A percentile compares a stretch with the other conserved stretches of the same genome.
Conservation (phyloP, 1,140 invertebrate genomes). For the Neodiprion pinetum region DNA sequence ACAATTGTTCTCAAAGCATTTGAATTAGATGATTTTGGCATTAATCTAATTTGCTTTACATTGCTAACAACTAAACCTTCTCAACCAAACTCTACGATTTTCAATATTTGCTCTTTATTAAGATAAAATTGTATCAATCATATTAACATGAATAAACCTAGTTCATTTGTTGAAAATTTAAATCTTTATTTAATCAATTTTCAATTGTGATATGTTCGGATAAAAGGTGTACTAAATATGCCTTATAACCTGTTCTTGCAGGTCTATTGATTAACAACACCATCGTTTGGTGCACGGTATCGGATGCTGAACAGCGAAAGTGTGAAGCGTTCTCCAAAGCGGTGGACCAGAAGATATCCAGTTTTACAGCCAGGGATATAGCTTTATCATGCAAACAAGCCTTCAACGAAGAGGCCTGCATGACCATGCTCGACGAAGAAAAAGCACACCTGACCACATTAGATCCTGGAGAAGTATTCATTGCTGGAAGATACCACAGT, state of each 20-base stretch:
- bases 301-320: constrained; percentile 75
- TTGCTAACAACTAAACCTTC: no score
- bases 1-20: no score
- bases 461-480: constrained; percentile 93
- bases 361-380: constrained; percentile 70
- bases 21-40: no score
- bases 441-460: constrained; percentile 85
- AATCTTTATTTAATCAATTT: background rate
- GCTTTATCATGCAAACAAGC: constrained; percentile 72
- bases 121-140: no score
- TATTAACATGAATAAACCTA: no score
- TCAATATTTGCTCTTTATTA: background rate
- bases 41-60: no score
- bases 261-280: constrained; percentile 48
- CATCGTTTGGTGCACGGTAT: constrained; percentile 79
- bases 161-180: background rate
- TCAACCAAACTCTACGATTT: background rate
- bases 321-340: constrained; percentile 75
- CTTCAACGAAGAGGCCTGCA: constrained; percentile 83
- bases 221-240: background rate
- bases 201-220: background rate
- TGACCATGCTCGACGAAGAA: constrained; percentile 76
- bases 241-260: constrained; percentile 20
- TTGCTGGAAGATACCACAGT: constrained; percentile 91
- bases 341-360: constrained; percentile 67